These are phyloP conservation scores for Hypotaenidia philippensis DNA, from an alignment of 2,797 vertebrate genomes.

Conservation along the genomic window DNA sequence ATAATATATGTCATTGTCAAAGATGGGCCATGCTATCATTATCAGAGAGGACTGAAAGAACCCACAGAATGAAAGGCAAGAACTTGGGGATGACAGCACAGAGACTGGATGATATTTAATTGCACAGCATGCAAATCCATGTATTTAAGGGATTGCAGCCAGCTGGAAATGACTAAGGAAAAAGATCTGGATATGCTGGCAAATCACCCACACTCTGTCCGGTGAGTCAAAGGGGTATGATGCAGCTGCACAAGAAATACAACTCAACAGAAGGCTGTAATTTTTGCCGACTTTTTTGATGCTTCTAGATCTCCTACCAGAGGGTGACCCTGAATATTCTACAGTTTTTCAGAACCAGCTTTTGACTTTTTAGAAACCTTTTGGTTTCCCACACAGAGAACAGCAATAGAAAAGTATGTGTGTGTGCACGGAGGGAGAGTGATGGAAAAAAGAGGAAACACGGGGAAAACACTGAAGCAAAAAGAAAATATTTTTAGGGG, in stretches of 20 bases:
- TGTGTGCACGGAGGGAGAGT: not conserved
- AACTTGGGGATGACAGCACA: not conserved
- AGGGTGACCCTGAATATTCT: not conserved
- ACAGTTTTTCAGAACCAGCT: not conserved
- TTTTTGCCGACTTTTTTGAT: not conserved
- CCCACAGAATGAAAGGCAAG: not conserved
- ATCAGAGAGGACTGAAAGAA: not conserved
- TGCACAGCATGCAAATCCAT: not conserved
- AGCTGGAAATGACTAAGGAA: slow-evolving; percentile 12
- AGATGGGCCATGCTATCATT: not conserved
- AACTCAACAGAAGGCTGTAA: not conserved
- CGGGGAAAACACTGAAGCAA: not conserved
- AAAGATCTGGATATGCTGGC: not conserved
- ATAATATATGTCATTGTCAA: not conserved
- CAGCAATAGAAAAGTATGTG: not conserved
- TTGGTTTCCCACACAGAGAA: not conserved
- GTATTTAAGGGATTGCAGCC: slow-evolving; percentile 12
- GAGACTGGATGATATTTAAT: not conserved
- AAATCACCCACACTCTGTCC: not conserved
- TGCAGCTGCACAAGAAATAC: not conserved
- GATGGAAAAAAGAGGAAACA: not conserved
- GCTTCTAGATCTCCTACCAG: not conserved
- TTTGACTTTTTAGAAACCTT: not conserved
- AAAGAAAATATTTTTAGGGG: not conserved
- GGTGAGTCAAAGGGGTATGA: not conserved